Conservation (phyloP, 2,888 invertebrate genomes). For the Mesoligia furuncula region DNA sequence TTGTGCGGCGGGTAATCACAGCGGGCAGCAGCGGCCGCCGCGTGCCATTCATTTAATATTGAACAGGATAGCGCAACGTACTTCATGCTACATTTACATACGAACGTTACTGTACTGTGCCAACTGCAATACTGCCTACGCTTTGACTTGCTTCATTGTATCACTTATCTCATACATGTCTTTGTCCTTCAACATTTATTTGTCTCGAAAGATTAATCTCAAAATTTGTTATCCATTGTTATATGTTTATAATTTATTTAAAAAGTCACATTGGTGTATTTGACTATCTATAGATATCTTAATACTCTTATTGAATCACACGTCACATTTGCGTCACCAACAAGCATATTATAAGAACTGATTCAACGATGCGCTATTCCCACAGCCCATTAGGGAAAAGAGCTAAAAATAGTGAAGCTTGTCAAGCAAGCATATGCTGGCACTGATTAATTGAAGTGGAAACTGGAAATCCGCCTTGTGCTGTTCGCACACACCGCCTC, state of each 20-base stretch:
- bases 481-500: constrained; percentile 52
- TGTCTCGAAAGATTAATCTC: constrained; percentile 41
- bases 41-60: constrained; percentile 83
- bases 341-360: constrained; percentile 64
- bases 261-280: constrained; percentile 11
- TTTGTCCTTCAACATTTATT: constrained; percentile 31
- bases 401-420: constrained; percentile 67
- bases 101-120: constrained; percentile 54
- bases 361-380: constrained; percentile 64
- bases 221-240: constrained; percentile 13
- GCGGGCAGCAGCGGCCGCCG: constrained; percentile 73
- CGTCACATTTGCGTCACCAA: constrained; percentile 63
- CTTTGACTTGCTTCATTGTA: constrained; percentile 46
- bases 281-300: constrained; percentile 15
- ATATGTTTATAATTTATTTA: constrained; percentile 10
- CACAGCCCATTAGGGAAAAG: constrained; percentile 66
- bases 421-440: constrained; percentile 67
- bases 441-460: constrained; percentile 75
- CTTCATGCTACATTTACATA: constrained; percentile 68
- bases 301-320: constrained; percentile 56
- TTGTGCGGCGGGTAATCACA: constrained; percentile 76
- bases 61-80: constrained; percentile 77
- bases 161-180: constrained; percentile 40
- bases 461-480: constrained; percentile 66
- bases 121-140: constrained; percentile 56